A percentile compares a stretch with the other conserved stretches of the same genome.
phyloP scores from a whole-genome alignment of 2,888 invertebrate species.

The Orthosia gothica region DNA sequence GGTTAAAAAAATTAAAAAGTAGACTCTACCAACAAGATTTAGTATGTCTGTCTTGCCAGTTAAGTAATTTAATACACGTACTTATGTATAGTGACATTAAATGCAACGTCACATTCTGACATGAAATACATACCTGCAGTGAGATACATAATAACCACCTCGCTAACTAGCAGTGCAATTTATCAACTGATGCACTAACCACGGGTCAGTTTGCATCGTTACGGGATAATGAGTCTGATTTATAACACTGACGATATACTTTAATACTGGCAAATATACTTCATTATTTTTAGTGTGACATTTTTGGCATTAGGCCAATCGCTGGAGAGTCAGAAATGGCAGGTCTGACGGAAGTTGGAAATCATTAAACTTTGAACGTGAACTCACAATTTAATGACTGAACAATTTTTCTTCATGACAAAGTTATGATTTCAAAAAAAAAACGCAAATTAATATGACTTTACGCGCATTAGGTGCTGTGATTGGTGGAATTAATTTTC shows the following conservation, averaged over 20 bases:
- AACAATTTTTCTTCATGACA: too few relatives aligned
- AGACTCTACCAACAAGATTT: too few relatives aligned
- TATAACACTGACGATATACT: conserved; percentile 11
- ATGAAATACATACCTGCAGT: not conserved
- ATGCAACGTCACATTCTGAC: not conserved
- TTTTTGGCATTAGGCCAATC: conserved; percentile 36
- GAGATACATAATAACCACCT: not conserved
- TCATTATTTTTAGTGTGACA: conserved; percentile 34
- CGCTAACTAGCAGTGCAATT: conserved; percentile 27
- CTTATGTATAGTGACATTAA: not conserved
- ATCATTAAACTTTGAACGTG: too few relatives aligned
- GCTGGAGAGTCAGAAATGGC: not conserved
- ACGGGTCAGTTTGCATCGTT: conserved; percentile 10
- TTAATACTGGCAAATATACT: conserved; percentile 25
- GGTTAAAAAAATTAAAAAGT: too few relatives aligned
- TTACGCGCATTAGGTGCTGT: too few relatives aligned
- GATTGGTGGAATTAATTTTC: too few relatives aligned
- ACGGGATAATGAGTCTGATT: conserved; percentile 31
- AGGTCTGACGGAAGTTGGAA: too few relatives aligned
- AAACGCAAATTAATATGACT: too few relatives aligned
- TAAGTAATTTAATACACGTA: not conserved
- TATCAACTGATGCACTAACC: conserved; percentile 33
- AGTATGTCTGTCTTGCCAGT: not conserved
- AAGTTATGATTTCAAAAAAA: too few relatives aligned
- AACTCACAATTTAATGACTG: too few relatives aligned